Evolutionary conservation across 2,113 vertebrate species (phyloP).

Genomic region (Chloebia gouldiae): DNA sequence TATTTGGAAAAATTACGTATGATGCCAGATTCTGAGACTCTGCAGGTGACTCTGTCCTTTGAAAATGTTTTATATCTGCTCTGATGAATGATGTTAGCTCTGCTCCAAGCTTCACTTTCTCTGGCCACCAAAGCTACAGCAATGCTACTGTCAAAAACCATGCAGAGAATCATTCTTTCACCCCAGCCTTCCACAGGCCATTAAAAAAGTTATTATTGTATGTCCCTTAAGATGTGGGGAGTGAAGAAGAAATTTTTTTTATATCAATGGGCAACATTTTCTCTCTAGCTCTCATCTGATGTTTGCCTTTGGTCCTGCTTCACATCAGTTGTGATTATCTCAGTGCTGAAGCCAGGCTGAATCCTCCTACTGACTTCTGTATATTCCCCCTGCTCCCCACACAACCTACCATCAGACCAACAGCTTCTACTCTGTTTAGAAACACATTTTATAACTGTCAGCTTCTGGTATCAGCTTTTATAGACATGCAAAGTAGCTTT

Average conservation of each 20-base stretch:
- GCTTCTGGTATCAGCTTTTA: background rate
- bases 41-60: background rate
- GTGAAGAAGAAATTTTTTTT: background rate
- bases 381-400: background rate
- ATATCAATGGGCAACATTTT: background rate
- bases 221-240: background rate
- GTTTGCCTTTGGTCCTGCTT: background rate
- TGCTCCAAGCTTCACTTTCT: background rate
- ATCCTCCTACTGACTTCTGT: background rate
- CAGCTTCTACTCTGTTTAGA: background rate
- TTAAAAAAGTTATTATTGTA: background rate
- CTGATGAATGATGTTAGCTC: background rate
- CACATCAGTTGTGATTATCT: background rate
- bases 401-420: background rate
- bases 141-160: background rate
- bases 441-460: background rate
- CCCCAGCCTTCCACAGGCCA: background rate
- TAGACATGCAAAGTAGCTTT: background rate
- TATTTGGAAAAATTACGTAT: background rate
- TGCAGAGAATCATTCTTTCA: background rate
- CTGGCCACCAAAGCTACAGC: background rate
- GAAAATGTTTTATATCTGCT: background rate
- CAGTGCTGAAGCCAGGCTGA: background rate
- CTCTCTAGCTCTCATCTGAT: background rate
- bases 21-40: background rate